These are phyloP conservation scores for Gambelia wislizenii DNA, from an alignment of 2,797 vertebrate genomes.

Conservation along the genomic window DNA sequence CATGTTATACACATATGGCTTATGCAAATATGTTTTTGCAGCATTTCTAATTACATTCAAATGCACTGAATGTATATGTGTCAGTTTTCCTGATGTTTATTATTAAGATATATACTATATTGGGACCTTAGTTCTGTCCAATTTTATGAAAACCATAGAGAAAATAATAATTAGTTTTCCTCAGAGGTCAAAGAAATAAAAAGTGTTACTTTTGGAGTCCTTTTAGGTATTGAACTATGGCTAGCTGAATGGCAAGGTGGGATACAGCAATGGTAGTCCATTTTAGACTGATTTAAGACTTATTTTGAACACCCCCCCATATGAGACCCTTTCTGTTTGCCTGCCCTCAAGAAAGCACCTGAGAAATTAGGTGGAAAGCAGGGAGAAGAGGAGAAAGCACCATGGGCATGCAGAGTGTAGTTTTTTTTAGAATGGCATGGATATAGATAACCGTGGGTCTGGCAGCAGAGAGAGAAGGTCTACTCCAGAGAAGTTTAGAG, in stretches of 20 bases:
- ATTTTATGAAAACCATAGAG: background rate
- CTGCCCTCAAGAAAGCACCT: background rate
- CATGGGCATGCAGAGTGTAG: no score
- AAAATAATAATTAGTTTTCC: background rate
- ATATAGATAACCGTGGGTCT: background rate
- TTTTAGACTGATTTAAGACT: background rate
- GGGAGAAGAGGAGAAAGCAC: background rate
- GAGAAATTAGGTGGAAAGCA: background rate
- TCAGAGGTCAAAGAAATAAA: background rate
- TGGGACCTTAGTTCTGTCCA: background rate
- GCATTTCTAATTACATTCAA: slow-evolving; percentile 3
- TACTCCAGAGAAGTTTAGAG: no score
- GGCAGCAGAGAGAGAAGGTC: background rate
- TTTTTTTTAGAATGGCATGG: background rate
- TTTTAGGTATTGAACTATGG: background rate
- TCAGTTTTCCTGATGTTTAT: background rate
- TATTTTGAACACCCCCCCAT: background rate
- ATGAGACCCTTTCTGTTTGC: background rate
- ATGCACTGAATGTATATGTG: background rate
- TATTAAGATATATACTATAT: slow-evolving; percentile 1
- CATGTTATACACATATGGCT: background rate
- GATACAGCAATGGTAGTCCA: background rate
- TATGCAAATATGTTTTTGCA: background rate
- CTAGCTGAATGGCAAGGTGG: background rate
- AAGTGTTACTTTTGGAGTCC: background rate